Evolutionary conservation across 2,888 invertebrate genomes (phyloP).

Genomic region (Zootermopsis nevadensis): DNA sequence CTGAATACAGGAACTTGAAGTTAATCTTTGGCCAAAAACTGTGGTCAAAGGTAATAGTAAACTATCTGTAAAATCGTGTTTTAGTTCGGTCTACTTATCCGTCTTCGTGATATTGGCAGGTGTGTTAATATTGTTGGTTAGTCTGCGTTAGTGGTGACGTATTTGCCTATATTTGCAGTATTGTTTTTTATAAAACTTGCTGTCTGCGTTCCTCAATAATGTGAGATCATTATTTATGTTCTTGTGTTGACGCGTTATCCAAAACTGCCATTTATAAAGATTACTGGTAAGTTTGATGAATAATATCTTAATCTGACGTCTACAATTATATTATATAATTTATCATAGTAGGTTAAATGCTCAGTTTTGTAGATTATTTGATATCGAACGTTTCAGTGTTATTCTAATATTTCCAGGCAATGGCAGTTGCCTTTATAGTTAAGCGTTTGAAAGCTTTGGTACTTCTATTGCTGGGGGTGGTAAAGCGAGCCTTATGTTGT

Average conservation of each 20-base stretch:
- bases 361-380: neutral
- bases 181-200: no score
- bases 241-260: neutral
- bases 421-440: conserved; percentile 64
- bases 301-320: neutral
- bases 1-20: no score
- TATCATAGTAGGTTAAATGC: neutral
- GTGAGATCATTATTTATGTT: no score
- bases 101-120: no score
- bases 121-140: no score
- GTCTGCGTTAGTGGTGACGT: no score
- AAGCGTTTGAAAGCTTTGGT: conserved; percentile 69
- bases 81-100: no score
- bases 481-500: conserved; percentile 72
- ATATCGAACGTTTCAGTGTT: neutral
- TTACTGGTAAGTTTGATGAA: neutral
- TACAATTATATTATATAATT: neutral
- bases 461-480: conserved; percentile 66
- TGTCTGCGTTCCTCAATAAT: no score
- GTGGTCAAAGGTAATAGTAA: no score
- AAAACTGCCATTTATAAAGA: neutral
- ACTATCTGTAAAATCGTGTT: no score
- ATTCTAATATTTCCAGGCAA: conserved; percentile 50
- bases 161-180: no score
- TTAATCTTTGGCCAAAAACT: no score